Base-by-base conservation (phyloP, 2,113 vertebrate species). In the Madoqua kirkii region DNA sequence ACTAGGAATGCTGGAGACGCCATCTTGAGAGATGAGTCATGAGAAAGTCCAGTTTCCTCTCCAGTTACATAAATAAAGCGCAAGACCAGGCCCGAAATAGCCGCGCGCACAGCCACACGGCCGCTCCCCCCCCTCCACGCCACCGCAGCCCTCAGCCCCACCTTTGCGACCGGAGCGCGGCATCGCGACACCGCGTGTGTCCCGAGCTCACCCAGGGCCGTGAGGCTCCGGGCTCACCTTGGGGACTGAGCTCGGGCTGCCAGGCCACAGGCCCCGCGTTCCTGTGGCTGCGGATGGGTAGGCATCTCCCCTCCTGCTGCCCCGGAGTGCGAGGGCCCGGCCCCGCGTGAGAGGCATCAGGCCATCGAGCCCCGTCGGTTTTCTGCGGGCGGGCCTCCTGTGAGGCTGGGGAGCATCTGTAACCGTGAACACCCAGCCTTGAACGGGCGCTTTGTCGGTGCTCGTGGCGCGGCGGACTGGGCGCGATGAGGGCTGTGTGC, bases 401-500 rank as follows among this genome's bases (percentile, higher is more conserved):
- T 27, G n/a, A n/a, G 31, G n/a, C 1, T 25, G 13, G 31, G 52
- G 25, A 33, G 19, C 45, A n/a, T 74, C 45, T 33, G 48, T 81
- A 2, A 5, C 4, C n/a, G 12, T 15, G 21, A 19, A 62, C 25
- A 52, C 6, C 19, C 87, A 48, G 29, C 23, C 19, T 36, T 43
- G 33, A n/a, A 8, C 15, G 1, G 40, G 13, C 3, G 1, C 29
- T 5, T 31, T 3, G 82, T 60, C 17, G 1, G 1, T 2, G 1
- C 52, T 31, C 13, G 29, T n/a, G 0, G 21, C 6, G 23, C 45
- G 1, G 10, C 11, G 11, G 6, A 15, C 98, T 99, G 52, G 99
- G 99, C 3, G 98, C 98, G 23, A 99, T 97, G 0, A 98, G 74
- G 4, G 43, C 45, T 11, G 78, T 9, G 78, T 87, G 43, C 31